Conservation (phyloP, 2,113 vertebrate genomes). For the Mobula birostris region DNA sequence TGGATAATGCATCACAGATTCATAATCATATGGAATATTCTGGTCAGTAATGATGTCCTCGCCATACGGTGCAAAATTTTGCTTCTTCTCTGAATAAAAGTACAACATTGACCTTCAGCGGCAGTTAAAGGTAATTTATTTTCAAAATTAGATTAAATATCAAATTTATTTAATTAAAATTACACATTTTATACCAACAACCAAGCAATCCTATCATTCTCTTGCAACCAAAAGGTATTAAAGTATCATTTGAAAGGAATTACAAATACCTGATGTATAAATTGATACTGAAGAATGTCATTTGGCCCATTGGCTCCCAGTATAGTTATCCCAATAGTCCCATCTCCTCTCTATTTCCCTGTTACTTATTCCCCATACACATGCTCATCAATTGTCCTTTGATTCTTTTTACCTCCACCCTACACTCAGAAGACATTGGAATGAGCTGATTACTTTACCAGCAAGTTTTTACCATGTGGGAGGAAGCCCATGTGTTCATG, state of each 20-base stretch:
- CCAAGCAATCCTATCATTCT: neutral
- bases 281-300: no score
- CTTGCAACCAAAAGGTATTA: neutral
- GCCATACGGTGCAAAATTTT: constrained; percentile 75
- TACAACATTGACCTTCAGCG: constrained; percentile 32
- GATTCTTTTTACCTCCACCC: no score
- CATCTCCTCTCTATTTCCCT: no score
- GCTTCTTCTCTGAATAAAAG: constrained; percentile 53
- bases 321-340: no score
- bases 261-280: neutral
- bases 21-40: constrained; percentile 86
- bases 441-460: no score
- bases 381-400: no score
- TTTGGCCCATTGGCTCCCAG: no score
- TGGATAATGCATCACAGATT: constrained; percentile 82
- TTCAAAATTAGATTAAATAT: neutral
- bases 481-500: no score
- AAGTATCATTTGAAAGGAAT: neutral
- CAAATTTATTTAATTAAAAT: neutral
- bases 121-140: neutral
- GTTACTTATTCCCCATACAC: no score
- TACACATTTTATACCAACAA: neutral
- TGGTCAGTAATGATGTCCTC: constrained; percentile 73
- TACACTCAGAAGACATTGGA: no score
- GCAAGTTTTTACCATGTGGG: no score